Evolutionary conservation across 2,888 invertebrate genomes (phyloP).

Genomic region (Dasypogon diadema): DNA sequence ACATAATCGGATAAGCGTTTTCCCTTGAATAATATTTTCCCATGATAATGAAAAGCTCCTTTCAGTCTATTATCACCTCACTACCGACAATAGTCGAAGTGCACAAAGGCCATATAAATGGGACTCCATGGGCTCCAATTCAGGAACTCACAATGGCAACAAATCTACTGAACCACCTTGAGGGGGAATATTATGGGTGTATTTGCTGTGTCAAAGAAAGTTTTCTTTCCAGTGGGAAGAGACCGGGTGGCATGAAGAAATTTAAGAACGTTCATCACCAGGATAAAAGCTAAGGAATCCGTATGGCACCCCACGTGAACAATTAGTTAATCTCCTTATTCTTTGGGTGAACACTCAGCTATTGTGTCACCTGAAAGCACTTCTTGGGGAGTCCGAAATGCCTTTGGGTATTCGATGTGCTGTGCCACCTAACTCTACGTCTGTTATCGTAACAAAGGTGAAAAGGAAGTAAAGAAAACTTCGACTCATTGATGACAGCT

Average conservation of each 20-base stretch:
- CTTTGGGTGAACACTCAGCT: conserved; percentile 32
- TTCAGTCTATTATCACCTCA: conserved; percentile 26
- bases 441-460: neutral
- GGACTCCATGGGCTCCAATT: neutral
- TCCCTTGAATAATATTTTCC: conserved; percentile 15
- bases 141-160: neutral
- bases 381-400: neutral
- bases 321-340: conserved; percentile 46
- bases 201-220: neutral
- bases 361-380: conserved; percentile 19
- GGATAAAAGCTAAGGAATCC: conserved; percentile 24
- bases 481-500: neutral
- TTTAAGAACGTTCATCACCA: conserved; percentile 21
- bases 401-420: neutral
- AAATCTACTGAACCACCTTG: conserved; percentile 19
- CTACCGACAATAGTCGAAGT: conserved; percentile 2
- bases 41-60: conserved; percentile 21
- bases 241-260: neutral
- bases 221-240: neutral
- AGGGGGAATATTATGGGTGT: neutral
- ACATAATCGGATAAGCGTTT: conserved; percentile 11
- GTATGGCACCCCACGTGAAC: conserved; percentile 9
- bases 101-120: conserved; percentile 33
- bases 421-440: neutral
- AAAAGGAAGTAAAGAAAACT: neutral